phyloP scores from a whole-genome alignment of 2,113 vertebrate species.

The Octodon degus region DNA sequence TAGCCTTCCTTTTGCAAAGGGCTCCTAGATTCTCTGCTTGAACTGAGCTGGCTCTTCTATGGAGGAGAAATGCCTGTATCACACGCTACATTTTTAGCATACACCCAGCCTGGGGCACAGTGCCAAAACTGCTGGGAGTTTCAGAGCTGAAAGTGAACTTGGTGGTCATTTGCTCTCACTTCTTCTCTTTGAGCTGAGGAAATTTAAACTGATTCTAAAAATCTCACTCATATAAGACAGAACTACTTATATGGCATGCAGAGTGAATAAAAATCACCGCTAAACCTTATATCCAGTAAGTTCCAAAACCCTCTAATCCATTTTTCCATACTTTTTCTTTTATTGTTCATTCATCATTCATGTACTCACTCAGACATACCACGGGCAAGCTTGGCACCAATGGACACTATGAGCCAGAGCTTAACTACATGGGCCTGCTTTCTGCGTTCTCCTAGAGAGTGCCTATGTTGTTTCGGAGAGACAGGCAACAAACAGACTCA shows the following conservation, averaged over 20 bases:
- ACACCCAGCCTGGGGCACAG: not conserved
- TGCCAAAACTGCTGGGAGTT: not conserved
- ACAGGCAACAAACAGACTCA: not conserved
- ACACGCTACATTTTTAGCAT: rapidly evolving
- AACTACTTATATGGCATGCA: rapidly evolving
- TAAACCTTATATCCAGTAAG: not conserved
- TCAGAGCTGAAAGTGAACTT: not conserved
- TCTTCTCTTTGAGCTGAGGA: not conserved
- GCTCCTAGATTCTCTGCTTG: rapidly evolving
- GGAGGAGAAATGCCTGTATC: not conserved
- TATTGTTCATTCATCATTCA: not conserved
- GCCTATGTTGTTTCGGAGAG: not conserved
- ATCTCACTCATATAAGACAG: not conserved
- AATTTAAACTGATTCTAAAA: not conserved
- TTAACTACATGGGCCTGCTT: rapidly evolving
- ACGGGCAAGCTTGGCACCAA: not conserved
- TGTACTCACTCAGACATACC: not conserved
- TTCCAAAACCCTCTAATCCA: rapidly evolving
- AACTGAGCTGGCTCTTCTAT: not conserved
- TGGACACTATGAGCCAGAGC: rapidly evolving
- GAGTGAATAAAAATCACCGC: not conserved
- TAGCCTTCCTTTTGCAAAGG: not conserved
- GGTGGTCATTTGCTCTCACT: not conserved
- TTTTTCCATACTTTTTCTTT: too few species aligned
- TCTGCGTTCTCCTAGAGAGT: not conserved